These are phyloP conservation scores for Anisognathus igniventris DNA, from an alignment of 2,797 vertebrate species.

Conservation along the genomic window DNA sequence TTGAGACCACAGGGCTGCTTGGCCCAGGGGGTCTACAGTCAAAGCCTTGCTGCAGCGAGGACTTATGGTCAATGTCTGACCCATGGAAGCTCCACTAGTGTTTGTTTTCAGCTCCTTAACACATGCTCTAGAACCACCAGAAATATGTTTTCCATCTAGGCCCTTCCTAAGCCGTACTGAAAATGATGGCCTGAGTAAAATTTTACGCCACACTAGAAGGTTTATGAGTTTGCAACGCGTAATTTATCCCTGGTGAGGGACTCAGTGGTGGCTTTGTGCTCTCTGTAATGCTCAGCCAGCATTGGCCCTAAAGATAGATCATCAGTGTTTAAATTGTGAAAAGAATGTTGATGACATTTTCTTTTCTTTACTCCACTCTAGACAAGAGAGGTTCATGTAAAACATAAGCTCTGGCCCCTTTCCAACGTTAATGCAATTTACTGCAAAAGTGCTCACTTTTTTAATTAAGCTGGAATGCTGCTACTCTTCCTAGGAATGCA, in stretches of 20 bases:
- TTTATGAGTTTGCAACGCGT: not conserved
- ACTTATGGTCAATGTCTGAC: not conserved
- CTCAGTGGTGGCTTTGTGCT: not conserved
- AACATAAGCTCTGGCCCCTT: conserved; percentile 45
- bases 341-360: conserved; percentile 65
- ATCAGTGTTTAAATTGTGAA: conserved; percentile 33
- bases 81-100: not conserved
- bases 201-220: not conserved
- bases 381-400: conserved; percentile 58
- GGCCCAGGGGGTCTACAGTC: not conserved
- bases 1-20: not conserved
- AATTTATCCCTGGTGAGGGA: conserved; percentile 24
- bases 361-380: conserved; percentile 8
- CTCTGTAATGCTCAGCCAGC: not conserved
- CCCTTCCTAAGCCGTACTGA: not conserved
- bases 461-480: conserved; percentile 54
- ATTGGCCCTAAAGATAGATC: conserved; percentile 19
- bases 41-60: not conserved
- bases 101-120: not conserved
- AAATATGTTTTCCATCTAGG: conserved; percentile 4
- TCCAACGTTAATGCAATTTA: conserved; percentile 42
- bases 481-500: conserved; percentile 38
- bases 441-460: conserved; percentile 53
- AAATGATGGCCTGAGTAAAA: conserved; percentile 26
- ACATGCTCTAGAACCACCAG: not conserved